Evolutionary conservation across 1,140 invertebrate genomes (phyloP).

Genomic region (Drosophila nasuta): DNA sequence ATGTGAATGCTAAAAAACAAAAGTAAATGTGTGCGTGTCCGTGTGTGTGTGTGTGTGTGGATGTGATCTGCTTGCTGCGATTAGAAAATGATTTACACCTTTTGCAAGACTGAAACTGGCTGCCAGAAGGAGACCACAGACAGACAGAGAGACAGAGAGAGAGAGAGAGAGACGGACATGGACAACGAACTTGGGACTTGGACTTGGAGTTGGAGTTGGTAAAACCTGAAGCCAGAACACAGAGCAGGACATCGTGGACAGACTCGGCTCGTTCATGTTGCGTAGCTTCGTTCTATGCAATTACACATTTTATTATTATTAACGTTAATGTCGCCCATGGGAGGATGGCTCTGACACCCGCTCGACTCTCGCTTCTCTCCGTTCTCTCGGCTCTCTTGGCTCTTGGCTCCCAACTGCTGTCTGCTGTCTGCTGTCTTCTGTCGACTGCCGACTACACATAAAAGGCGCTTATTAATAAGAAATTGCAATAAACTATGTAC

Average conservation of each 20-base stretch:
- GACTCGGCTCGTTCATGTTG: constrained; percentile 23
- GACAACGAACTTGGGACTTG: neutral
- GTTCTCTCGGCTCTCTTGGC: neutral
- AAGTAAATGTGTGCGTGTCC: constrained; percentile 45
- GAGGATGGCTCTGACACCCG: constrained; percentile 67
- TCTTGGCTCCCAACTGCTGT: neutral
- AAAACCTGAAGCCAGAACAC: neutral
- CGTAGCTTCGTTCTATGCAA: constrained; percentile 61
- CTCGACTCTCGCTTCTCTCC: neutral
- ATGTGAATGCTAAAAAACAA: constrained; percentile 57
- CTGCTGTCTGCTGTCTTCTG: neutral
- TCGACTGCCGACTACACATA: constrained; percentile 54
- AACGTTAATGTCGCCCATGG: constrained; percentile 78
- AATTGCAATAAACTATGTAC: constrained; percentile 71
- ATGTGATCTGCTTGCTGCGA: constrained; percentile 72
- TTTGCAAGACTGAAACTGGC: constrained; percentile 39
- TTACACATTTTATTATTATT: constrained; percentile 81
- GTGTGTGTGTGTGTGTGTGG: constrained; percentile 28
- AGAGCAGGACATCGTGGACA: neutral
- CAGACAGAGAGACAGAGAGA: neutral
- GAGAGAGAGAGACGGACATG: neutral
- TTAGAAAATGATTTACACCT: constrained; percentile 80
- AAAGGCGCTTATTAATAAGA: constrained; percentile 79
- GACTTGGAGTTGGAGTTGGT: neutral
- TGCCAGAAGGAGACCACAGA: constrained; percentile 14